These are phyloP conservation scores for Atopsyche davidsoni DNA, from an alignment of 1,140 invertebrate genomes.

Conservation along the genomic window DNA sequence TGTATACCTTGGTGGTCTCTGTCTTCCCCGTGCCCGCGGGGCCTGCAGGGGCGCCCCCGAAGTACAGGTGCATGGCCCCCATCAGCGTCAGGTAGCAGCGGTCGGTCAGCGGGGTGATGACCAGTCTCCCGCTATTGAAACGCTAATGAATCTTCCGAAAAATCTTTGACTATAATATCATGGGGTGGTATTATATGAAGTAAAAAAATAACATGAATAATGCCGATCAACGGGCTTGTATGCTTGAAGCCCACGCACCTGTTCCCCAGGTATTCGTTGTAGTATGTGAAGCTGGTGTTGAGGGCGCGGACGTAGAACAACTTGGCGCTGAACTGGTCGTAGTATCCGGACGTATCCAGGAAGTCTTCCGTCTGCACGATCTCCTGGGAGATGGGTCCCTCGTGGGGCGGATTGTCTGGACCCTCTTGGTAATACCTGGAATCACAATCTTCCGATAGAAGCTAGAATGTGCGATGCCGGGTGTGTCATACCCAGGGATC, in stretches of 20 bases:
- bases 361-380: constrained; percentile 40
- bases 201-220: too few relatives aligned
- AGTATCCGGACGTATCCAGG: constrained; percentile 40
- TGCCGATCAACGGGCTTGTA: too few relatives aligned
- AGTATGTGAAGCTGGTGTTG: constrained; percentile 76
- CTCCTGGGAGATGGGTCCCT: constrained; percentile 26
- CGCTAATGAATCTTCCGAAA: constrained; percentile 77
- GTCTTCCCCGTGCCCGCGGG: constrained; percentile 87
- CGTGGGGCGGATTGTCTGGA: not conserved
- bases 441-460: too few relatives aligned
- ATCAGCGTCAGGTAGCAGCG: constrained; percentile 83
- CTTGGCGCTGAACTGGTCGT: constrained; percentile 42
- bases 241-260: constrained; percentile 38
- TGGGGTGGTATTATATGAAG: too few relatives aligned
- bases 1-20: constrained; percentile 75
- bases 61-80: constrained; percentile 79
- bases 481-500: too few relatives aligned
- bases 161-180: too few relatives aligned
- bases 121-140: constrained; percentile 57
- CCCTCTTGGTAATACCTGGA: constrained; percentile 10
- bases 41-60: constrained; percentile 85
- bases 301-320: constrained; percentile 45
- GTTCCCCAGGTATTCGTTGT: constrained; percentile 74
- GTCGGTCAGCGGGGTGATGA: constrained; percentile 77
- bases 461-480: too few relatives aligned